A percentile compares a stretch with the other conserved stretches of the same genome.
phyloP scores from a whole-genome alignment of 2,113 vertebrate genomes.

The Epinephelus lanceolatus region DNA sequence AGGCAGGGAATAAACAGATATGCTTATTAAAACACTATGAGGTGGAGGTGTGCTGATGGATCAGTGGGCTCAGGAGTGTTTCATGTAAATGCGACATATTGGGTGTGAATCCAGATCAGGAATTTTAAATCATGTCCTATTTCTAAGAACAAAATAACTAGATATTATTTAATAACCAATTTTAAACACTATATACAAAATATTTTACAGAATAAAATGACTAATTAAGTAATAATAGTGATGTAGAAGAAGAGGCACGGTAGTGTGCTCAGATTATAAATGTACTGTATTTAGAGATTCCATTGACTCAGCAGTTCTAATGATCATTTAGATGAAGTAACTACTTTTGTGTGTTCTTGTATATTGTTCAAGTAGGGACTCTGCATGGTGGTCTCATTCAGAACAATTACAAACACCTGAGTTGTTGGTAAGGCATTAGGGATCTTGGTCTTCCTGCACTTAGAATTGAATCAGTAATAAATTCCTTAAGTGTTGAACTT shows the following conservation, averaged over 20 bases:
- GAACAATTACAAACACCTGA: background rate
- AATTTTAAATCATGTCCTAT: background rate
- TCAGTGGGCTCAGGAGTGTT: slow-evolving; percentile 3
- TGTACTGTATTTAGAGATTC: background rate
- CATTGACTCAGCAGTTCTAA: background rate
- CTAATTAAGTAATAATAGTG: background rate
- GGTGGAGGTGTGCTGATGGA: background rate
- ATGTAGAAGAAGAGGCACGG: background rate
- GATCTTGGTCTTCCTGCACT: background rate
- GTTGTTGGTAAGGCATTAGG: too few relatives aligned
- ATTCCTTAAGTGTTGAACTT: background rate
- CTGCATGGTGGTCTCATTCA: background rate
- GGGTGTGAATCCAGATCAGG: slow-evolving; percentile 32
- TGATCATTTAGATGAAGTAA: background rate
- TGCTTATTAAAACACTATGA: background rate
- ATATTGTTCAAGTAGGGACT: background rate
- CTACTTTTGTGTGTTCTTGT: background rate
- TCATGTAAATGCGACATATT: slow-evolving; percentile 23
- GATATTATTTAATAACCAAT: background rate
- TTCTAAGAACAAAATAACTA: background rate
- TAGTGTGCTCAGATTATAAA: background rate
- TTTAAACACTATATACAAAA: background rate
- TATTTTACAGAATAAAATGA: background rate
- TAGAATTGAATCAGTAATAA: background rate
- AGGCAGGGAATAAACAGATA: slow-evolving; percentile 31